Base-by-base conservation (phyloP, 1,140 invertebrate genomes). In the Drosophila neocordata region DNA sequence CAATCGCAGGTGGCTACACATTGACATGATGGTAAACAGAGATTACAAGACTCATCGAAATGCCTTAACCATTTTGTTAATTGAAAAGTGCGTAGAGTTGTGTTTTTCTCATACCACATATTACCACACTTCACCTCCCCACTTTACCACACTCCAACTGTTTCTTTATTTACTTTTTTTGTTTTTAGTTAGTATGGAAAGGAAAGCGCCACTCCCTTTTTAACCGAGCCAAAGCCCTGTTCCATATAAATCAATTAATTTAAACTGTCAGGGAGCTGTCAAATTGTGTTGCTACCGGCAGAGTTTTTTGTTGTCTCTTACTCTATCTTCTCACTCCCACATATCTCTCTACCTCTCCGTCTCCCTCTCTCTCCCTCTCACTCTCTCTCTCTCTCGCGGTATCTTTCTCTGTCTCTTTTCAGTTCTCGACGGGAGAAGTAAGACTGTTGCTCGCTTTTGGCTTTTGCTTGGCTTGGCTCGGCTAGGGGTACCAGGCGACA, bases 191-290 rank as follows among this genome's bases (percentile, higher is more conserved):
- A 56, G 71, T 56, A 55, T 66, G 53, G 52, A 65, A 73, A 62
- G 56, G 71, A 74, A 73, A 74, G 72, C 52, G 71, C 71, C 71
- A 68, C 70, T 69, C 72, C 73, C 73, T 20, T 48, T 48, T 48
- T 48, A 20, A 48, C 41, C 41, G 62, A 48, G 31, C 65, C 58
- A 65, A 55, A 38, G 56, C 65, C 35, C 35, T 63, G 70, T 74
- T 41, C 51, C 77, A 87, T 77, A 83, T 88, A 88, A 88, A 88
- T 88, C 83, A 88, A 88, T 88, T 88, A 83, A 88, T 88, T 88
- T 89, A 66, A 88, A 83, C 84, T 88, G 83, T 88, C 84, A 87
- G 84, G 66, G 76, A 79, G 79, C 83, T 88, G 83, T 88, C 83
- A 88, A 88, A 88, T 83, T 77, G 83, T 77, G 74, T 74, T 89